Evolutionary conservation across 1,140 invertebrate genomes (phyloP), one percentile per base, ranked within the genome.

Genomic region (Helicoverpa armigera): DNA sequence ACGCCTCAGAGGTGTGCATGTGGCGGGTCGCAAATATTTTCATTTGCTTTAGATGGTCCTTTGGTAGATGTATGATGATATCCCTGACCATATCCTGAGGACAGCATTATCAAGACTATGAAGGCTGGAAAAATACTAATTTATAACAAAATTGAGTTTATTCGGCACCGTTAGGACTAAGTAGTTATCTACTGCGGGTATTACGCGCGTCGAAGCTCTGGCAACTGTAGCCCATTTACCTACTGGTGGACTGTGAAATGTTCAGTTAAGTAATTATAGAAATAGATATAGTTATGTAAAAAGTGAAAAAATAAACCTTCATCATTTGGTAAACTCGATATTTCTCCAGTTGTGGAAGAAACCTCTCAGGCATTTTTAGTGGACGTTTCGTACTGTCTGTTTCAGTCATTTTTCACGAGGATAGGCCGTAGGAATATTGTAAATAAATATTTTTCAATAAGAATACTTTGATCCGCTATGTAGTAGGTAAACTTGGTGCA

Each of bases 11-110:
- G 1, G 86, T 84, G n/a, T 89, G 82, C 12, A 86, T 43, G 29
- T 86, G 84, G 3, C 83, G 89, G 29, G 67, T 79, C 0, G 94
- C 81, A 72, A 88, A 95, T 3, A 91, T 73, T 48, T 93, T 94
- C 89, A 95, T 94, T 50, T 94, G 92, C 75, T 92, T 93, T 16
- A 95, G 73, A 80, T 94, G 94, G 61, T 95, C 93, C 76, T 89
- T 91, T 3, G 94, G 94, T 29, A 94, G 75, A 58, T 90, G 87
- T 3, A 94, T 73, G 2, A 93, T 79, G 5, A 95, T 58, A 65
- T 94, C 91, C 83, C 85, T 84, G 14, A 92, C 63, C 89, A 94
- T 93, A 72, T 93, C 91, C 93, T 94, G 58, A 16, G 80, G 11
- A 82, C 1, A 58, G 60, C 10, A 7, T 65, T 65, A 77, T 56